Evolutionary conservation across 1,140 invertebrate species (phyloP), one percentile per base, ranked within the genome.

Genomic region (Leptopilina clavipes): DNA sequence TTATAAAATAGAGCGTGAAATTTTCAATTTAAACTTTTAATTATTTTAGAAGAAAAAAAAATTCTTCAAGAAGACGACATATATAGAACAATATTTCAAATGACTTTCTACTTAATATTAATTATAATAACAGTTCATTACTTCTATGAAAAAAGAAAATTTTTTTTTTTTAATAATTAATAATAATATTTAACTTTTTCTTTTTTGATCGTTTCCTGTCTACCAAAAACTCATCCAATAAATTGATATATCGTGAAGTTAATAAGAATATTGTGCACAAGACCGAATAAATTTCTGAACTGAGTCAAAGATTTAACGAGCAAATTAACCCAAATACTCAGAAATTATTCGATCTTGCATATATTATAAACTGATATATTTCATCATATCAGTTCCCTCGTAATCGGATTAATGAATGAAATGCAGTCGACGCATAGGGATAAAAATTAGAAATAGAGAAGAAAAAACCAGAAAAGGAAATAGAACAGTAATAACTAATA

Each of bases 241-340:
- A 52, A 17, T 52, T 52, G n/a, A 52, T 52, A n/a, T 8, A 52
- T 52, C 48, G n/a, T n/a, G n/a, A 52, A 17, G 6, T 17, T n/a
- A 52, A 52, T 17, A 52, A 52, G n/a, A 17, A 52, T 40, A 8
- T 52, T 52, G 48, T 52, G 48, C 48, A 52, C 14, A 52, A 52
- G 48, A 52, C 48, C 48, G 48, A 52, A 52, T 52, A n/a, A 52
- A 52, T 52, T 52, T 52, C 14, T 52, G n/a, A 52, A 17, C 71
- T 56, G 44, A 76, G 43, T 77, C 71, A 74, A 75, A 82, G 82
- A 82, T 76, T 76, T 80, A 45, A 72, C n/a, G 70, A 37, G 22
- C 70, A 14, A 43, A 71, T 71, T 71, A 71, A 71, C 70, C 70
- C 25, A 43, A 43, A 40, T 71, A 40, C 37, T 31, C 37, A 5